A percentile compares a stretch with the other conserved stretches of the same genome.
These are phyloP conservation scores for Pyrochroa serraticornis DNA, from an alignment of 2,888 invertebrate genomes.

Conservation along the genomic window DNA sequence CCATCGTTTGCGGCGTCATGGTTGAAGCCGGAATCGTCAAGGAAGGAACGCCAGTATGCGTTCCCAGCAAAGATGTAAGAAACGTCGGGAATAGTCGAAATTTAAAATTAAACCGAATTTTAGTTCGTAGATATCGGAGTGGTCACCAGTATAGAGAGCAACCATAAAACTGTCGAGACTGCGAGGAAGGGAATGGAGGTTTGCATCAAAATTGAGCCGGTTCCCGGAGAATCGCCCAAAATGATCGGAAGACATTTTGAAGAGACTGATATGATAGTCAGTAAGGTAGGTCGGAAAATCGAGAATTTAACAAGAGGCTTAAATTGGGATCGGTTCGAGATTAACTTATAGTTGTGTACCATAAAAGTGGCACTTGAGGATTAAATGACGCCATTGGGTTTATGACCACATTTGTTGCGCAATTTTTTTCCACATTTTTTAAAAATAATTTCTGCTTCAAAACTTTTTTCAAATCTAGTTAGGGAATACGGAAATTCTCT, in stretches of 20 bases:
- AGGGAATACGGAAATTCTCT: no score
- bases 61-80: slow-evolving; percentile 91
- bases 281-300: slow-evolving; percentile 73
- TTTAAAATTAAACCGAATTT: slow-evolving; percentile 47
- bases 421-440: no score
- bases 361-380: no score
- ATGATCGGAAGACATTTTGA: slow-evolving; percentile 99
- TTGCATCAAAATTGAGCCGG: slow-evolving; percentile 95
- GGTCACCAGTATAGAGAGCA: slow-evolving; percentile 93
- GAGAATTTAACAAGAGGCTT: no score
- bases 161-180: slow-evolving; percentile 93
- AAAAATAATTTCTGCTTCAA: no score
- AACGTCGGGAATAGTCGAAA: slow-evolving; percentile 5
- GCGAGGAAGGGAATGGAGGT: slow-evolving; percentile 96
- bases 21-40: slow-evolving; percentile 94
- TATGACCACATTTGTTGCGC: no score
- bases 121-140: slow-evolving; percentile 94
- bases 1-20: slow-evolving; percentile 95
- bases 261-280: slow-evolving; percentile 91
- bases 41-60: slow-evolving; percentile 97
- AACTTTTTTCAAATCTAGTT: no score
- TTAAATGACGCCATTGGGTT: no score
- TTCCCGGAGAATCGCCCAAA: slow-evolving; percentile 98
- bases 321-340: not conserved
- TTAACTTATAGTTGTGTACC: no score